phyloP scores from a whole-genome alignment of 2,888 invertebrate species.

The Bhutanitis thaidina region DNA sequence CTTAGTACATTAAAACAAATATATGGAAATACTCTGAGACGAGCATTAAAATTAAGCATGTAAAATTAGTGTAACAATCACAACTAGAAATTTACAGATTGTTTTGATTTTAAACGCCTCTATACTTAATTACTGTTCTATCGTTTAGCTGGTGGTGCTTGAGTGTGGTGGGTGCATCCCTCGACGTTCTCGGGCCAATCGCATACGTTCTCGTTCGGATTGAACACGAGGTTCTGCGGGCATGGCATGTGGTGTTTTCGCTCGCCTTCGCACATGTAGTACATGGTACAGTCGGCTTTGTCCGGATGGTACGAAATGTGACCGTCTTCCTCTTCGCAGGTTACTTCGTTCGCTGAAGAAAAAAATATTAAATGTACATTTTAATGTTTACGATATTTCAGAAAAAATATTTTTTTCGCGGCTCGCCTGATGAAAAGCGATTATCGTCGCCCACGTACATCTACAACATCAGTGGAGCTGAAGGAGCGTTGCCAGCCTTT shows the following conservation, averaged over 20 bases:
- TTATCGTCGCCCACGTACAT: too few relatives aligned
- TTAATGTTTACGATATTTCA: too few relatives aligned
- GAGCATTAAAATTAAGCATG: neutral
- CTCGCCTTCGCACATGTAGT: constrained; percentile 98
- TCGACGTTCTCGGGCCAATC: constrained; percentile 98
- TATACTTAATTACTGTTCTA: constrained; percentile 34
- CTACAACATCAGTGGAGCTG: too few relatives aligned
- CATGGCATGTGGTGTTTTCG: constrained; percentile 98
- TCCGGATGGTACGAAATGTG: constrained; percentile 96
- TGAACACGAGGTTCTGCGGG: constrained; percentile 94
- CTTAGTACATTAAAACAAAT: constrained; percentile 5
- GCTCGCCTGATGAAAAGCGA: too few relatives aligned
- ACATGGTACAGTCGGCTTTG: constrained; percentile 94
- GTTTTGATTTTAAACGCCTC: constrained; percentile 15
- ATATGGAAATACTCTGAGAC: neutral
- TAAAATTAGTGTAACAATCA: constrained; percentile 7
- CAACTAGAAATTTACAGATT: constrained; percentile 2
- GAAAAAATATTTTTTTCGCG: too few relatives aligned
- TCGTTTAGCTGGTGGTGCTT: constrained; percentile 70
- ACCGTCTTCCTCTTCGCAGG: constrained; percentile 96
- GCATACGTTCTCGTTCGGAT: constrained; percentile 95
- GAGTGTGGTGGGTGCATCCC: constrained; percentile 83
- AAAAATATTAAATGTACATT: too few relatives aligned
- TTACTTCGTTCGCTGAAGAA: constrained; percentile 88
- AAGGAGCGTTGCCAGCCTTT: too few relatives aligned